Base-by-base conservation (phyloP, 2,888 invertebrate species). In the Gari tellinella region DNA sequence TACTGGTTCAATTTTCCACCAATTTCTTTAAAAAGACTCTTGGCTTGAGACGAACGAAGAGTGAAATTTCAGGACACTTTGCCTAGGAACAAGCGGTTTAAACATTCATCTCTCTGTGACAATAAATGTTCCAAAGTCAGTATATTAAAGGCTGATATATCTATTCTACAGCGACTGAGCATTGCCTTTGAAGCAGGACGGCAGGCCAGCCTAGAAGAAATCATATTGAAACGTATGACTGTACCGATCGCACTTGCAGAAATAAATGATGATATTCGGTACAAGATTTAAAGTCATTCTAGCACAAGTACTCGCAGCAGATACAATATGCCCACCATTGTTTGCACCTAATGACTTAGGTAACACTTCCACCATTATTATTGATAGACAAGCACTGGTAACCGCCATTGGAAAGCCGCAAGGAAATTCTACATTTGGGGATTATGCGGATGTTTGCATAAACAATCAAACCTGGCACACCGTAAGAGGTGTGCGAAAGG, bases 371-470 rank as follows among this genome's bases (percentile, higher is more conserved):
- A 48, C 48, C 17, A 17, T 48, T 48, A 48, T 48, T 21, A 48
- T 48, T 21, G 48, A 48, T 48, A 10, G 48, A 14, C 8, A 19
- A 21, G 48, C 48, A 10, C 21, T 48, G 48, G 48, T 48, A 14
- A 48, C 19, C 8, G 17, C 19, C 17, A 17, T 48, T 48, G 48
- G 19, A 19, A 48, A 19, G 48, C 48, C 48, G 19, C 48, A 48
- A 8, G 48, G 48, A 19, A 21, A 8, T 48, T 17, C 48, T 19
- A 48, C 48, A 48, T 48, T 48, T 48, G 48, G 48, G 17, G 48
- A 48, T 48, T 48, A 14, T 19, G 48, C 48, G 8, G 48, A 48
- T 21, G 19, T 14, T 48, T 7, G 8, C 21, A 19, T 48, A 21
- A 48, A 48, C 21, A 19, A 17, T 56, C 21, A 43, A 56, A 56